Base-by-base conservation (phyloP, 2,888 invertebrate genomes). In the Alloscopus bannaensis region DNA sequence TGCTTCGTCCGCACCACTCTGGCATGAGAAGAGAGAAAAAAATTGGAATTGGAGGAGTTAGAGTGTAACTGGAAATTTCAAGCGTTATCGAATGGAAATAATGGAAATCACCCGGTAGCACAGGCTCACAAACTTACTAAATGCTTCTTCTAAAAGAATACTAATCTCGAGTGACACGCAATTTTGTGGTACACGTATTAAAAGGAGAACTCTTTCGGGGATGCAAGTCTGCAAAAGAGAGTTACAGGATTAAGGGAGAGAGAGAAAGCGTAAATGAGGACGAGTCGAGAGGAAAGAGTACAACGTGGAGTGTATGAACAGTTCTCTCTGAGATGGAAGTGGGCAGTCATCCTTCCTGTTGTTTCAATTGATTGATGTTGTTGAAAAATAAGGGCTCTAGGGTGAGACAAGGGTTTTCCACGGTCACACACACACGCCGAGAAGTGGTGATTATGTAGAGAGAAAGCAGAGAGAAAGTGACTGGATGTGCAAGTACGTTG, bases 351-450 rank as follows among this genome's bases (percentile, higher is more conserved):
- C 71, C 65, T 66, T 60, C 42, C 28, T 60, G 31, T 52, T 79
- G 71, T 66, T 66, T 26, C 71, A 29, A 79, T 79, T 79, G 78
- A 79, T 79, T 79, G 71, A 71, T 78, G 77, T 70, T 78, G 57
- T 40, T 45, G 29, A 64, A n/a, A 65, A 64, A 40, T 65, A 47
- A 64, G 69, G 62, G 69, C 69, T 69, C 36, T 26, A 16, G 31
- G 57, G 68, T 66, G 60, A 57, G 59, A 36, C 36, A 29, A 26
- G 11, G 47, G 59, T 3, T 42, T 24, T 26, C 22, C n/a, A n/a
- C n/a, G n/a, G n/a, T n/a, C n/a, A n/a, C n/a, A n/a, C n/a, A n/a
- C n/a, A n/a, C n/a, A n/a, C n/a, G n/a, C n/a, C n/a, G n/a, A n/a
- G n/a, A n/a, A n/a, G n/a, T n/a, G n/a, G n/a, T n/a, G n/a, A n/a